Base-by-base conservation (phyloP, 2,888 invertebrate genomes). In the Drosophila yooni region DNA sequence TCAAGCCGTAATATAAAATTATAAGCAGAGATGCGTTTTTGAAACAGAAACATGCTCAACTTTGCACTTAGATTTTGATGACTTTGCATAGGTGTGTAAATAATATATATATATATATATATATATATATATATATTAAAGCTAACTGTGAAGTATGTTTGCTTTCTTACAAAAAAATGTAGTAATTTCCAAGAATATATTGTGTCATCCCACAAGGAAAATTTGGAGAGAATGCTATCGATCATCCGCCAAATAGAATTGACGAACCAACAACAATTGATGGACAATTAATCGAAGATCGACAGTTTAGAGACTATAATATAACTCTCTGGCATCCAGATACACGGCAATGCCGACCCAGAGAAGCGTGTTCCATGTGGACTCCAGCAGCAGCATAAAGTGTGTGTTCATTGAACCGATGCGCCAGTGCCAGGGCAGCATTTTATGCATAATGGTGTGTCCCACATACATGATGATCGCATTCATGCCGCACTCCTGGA, bases 401-500 rank as follows among this genome's bases (percentile, higher is more conserved):
- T 97, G 97, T 2, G 96, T 96, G 70, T 95, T 94, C 96, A 96
- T 96, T 1, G 93, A 78, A 0, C 95, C 95, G 29, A 95, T 93
- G 2, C 93, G 93, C 97, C 97, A 98, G 89, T 96, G 96, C 93
- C 97, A 97, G 0, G 98, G 98, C 91, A 98, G 96, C 91, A 96
- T 94, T 79, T 88, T 90, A 70, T 95, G 95, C 79, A 96, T 95
- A 3, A 98, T 91, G 27, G 95, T 95, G 91, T 98, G 98, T 0
- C 98, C 98, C 15, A 97, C 94, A 92, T 98, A 99, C 84, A 99
- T 94, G 2, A 97, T 94, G 64, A 98, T 97, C 29, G 98, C 96
- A 93, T 99, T 99, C 95, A 98, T 97, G 13, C 99, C 99, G 52
- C 98, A 96, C 70, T 97, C 97, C 59, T 96, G 94, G 92, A 99